Evolutionary conservation across 2,113 vertebrate genomes (phyloP).

Genomic region (Dendrocopos noguchii): DNA sequence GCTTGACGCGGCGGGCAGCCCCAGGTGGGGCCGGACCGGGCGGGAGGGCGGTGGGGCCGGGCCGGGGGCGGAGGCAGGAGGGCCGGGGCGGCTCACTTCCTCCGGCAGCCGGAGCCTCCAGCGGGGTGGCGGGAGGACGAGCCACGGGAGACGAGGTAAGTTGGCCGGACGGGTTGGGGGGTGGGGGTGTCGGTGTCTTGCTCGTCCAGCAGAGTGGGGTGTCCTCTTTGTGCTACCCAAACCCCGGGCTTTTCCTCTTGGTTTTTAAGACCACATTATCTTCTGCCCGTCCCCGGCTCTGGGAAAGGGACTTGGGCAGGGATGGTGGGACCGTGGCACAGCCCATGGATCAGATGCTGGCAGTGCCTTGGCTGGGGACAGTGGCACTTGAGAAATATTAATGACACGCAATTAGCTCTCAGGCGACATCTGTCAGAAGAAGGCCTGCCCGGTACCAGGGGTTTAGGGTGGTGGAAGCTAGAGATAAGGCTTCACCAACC

Average conservation of each 20-base stretch:
- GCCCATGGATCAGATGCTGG: not conserved
- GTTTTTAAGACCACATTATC: not conserved
- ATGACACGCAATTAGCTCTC: not conserved
- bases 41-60: not conserved
- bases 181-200: too few species aligned
- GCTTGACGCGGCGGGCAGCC: not conserved
- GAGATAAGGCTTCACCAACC: not conserved
- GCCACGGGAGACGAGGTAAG: not conserved
- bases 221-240: not conserved
- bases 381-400: not conserved
- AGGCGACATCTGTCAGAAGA: fast-evolving
- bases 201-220: not conserved
- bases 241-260: not conserved
- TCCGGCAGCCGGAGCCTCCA: not conserved
- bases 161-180: too few species aligned
- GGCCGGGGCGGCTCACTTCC: not conserved
- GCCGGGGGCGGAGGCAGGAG: not conserved
- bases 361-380: not conserved
- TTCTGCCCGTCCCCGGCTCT: not conserved
- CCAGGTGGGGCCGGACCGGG: not conserved
- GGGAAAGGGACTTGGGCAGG: not conserved
- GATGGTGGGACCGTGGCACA: not conserved
- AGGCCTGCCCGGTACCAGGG: not conserved
- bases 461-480: fast-evolving
- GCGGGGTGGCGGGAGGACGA: not conserved